Conservation (phyloP, 2,888 invertebrate species). For the Cantharis nigra region DNA sequence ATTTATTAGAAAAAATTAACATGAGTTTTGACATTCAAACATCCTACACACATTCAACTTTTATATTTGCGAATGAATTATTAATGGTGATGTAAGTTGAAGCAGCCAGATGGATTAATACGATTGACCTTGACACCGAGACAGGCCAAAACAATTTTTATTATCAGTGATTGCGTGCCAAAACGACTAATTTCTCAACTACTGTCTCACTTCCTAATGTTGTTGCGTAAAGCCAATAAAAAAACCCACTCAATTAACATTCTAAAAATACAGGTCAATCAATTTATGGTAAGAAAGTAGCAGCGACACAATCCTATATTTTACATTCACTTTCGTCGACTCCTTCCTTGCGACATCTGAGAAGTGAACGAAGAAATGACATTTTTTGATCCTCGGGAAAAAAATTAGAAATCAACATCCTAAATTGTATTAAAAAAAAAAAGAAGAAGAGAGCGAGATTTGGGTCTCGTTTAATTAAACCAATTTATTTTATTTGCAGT, state of each 20-base stretch:
- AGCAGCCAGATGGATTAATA: conserved; percentile 1
- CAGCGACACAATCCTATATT: conserved; percentile 2
- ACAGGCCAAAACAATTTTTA: conserved; percentile 12
- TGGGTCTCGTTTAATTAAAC: neutral
- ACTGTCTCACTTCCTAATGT: conserved; percentile 9
- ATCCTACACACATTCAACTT: neutral
- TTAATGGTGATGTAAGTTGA: conserved; percentile 17
- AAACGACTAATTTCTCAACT: conserved; percentile 14
- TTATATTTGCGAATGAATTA: conserved; percentile 6
- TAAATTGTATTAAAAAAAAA: neutral
- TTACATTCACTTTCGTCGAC: conserved; percentile 31
- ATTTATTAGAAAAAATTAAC: neutral
- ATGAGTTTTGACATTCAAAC: conserved; percentile 8
- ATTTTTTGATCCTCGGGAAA: neutral
- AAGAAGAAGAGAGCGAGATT: neutral
- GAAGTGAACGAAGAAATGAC: neutral
- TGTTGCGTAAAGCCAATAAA: conserved; percentile 12
- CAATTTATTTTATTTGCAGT: neutral
- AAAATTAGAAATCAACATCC: neutral
- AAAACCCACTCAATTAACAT: conserved; percentile 3
- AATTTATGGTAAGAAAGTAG: conserved; percentile 15
- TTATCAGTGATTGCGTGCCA: conserved; percentile 25
- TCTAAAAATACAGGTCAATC: conserved; percentile 14
- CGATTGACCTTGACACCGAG: conserved; percentile 26
- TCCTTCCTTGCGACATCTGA: conserved; percentile 18